A percentile compares a stretch with the other conserved stretches of the same genome.
Evolutionary conservation across 2,888 invertebrate species (phyloP).

Genomic region (Podotricha telesiphe): DNA sequence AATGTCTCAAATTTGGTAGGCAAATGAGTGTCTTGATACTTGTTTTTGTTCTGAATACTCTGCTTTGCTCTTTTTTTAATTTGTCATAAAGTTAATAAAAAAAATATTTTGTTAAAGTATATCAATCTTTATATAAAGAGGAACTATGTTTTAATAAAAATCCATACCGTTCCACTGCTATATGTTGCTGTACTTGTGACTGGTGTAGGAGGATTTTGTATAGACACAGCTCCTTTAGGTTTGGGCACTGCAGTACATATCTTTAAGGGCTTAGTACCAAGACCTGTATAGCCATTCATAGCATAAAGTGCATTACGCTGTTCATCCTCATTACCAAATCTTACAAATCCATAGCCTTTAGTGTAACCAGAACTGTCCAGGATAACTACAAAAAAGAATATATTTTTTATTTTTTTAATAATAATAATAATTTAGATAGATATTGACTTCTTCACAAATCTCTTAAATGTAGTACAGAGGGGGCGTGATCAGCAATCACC

Average conservation of each 20-base stretch:
- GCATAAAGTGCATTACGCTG: conserved; percentile 95
- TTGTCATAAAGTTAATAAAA: no score
- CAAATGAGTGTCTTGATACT: no score
- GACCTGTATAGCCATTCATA: conserved; percentile 96
- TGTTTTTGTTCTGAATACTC: no score
- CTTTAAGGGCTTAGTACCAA: conserved; percentile 94
- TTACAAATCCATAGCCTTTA: conserved; percentile 97
- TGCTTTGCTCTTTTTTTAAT: no score
- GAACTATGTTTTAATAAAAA: background rate
- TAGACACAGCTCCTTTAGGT: conserved; percentile 83
- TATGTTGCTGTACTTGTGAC: conserved; percentile 61
- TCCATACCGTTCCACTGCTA: conserved; percentile 67
- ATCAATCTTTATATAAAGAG: background rate
- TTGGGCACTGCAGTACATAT: conserved; percentile 97
- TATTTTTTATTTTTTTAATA: background rate
- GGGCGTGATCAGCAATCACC: no score
- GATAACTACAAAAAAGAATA: conserved; percentile 86
- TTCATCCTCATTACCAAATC: conserved; percentile 96
- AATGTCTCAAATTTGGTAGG: no score
- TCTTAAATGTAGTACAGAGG: no score
- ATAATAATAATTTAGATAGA: no score
- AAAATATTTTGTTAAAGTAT: no score
- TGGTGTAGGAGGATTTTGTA: conserved; percentile 57
- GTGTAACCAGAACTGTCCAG: conserved; percentile 94
- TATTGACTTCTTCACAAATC: no score